Conservation (phyloP, 2,113 vertebrate genomes). For the Hippocampus abdominalis region DNA sequence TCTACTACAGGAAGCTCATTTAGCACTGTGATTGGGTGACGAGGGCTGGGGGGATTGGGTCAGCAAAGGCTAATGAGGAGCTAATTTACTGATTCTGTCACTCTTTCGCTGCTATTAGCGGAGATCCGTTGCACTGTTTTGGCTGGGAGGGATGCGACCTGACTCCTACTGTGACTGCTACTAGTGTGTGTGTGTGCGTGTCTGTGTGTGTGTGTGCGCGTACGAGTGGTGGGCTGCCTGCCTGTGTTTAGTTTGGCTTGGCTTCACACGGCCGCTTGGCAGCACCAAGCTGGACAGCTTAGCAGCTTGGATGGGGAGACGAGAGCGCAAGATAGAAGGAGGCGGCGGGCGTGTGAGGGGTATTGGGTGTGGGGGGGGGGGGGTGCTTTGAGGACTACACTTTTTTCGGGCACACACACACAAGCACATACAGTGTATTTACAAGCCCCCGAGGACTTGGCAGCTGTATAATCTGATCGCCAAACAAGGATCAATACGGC, state of each 20-base stretch:
- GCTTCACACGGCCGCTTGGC: slow-evolving; percentile 89
- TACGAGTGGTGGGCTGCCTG: slow-evolving; percentile 81
- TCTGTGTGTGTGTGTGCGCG: slow-evolving; percentile 21
- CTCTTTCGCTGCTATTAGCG: slow-evolving; percentile 63
- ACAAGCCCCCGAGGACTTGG: slow-evolving; percentile 34
- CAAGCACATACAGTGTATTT: slow-evolving; percentile 41
- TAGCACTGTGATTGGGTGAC: slow-evolving; percentile 56
- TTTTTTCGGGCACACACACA: slow-evolving; percentile 36
- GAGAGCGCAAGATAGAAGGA: slow-evolving; percentile 63
- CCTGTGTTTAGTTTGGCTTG: slow-evolving; percentile 95
- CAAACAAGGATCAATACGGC: slow-evolving; percentile 43
- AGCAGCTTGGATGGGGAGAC: slow-evolving; percentile 73
- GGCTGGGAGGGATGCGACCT: slow-evolving; percentile 54
- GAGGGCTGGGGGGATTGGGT: slow-evolving; percentile 16
- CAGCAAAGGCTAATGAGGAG: slow-evolving; percentile 71
- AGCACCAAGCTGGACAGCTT: slow-evolving; percentile 81
- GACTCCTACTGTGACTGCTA: slow-evolving; percentile 32
- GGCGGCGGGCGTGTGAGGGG: slow-evolving; percentile 33
- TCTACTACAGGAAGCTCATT: slow-evolving; percentile 62
- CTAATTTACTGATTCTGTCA: slow-evolving; percentile 72
- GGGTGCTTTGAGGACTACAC: slow-evolving; percentile 52
- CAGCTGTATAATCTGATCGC: slow-evolving; percentile 45
- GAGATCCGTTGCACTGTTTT: slow-evolving; percentile 51
- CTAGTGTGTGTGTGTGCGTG: slow-evolving; percentile 18
- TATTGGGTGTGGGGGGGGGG: slow-evolving; percentile 54